phyloP scores from a whole-genome alignment of 2,113 vertebrate species.

The Catagonus wagneri region DNA sequence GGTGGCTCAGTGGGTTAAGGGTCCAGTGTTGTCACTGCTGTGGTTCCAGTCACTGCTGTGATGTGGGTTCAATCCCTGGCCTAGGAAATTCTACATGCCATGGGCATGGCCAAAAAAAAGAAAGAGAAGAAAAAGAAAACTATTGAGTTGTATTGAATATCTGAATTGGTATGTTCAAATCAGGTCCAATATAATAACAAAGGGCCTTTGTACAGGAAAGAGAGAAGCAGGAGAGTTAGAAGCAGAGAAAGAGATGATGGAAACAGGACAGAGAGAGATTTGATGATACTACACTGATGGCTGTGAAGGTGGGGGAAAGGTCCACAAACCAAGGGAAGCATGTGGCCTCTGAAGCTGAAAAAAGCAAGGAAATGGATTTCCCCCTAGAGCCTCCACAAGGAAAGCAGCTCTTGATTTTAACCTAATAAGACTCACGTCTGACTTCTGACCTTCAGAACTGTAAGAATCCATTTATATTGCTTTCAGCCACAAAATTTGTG shows the following conservation, averaged over 20 bases:
- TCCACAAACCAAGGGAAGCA: background rate
- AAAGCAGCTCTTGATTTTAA: background rate
- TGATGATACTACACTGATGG: background rate
- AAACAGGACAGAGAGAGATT: background rate
- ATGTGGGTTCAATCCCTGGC: no score
- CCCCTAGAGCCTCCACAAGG: background rate
- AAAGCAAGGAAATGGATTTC: background rate
- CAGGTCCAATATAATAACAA: background rate
- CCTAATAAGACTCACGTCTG: background rate
- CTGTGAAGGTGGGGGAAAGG: background rate
- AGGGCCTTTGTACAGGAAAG: background rate
- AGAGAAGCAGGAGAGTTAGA: background rate
- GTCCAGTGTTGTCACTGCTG: no score
- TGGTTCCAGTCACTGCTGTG: no score
- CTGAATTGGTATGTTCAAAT: background rate
- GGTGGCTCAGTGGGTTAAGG: no score
- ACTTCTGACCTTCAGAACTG: background rate
- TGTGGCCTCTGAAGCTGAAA: background rate
- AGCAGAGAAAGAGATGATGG: background rate
- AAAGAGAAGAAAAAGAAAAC: background rate
- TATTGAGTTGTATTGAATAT: background rate
- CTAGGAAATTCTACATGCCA: no score
- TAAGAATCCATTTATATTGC: background rate
- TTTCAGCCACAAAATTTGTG: background rate
- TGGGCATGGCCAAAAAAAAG: no score